A percentile compares a stretch with the other conserved stretches of the same genome.
These are phyloP conservation scores for Teleopsis dalmanni DNA, from an alignment of 1,140 invertebrate genomes.

Conservation along the genomic window DNA sequence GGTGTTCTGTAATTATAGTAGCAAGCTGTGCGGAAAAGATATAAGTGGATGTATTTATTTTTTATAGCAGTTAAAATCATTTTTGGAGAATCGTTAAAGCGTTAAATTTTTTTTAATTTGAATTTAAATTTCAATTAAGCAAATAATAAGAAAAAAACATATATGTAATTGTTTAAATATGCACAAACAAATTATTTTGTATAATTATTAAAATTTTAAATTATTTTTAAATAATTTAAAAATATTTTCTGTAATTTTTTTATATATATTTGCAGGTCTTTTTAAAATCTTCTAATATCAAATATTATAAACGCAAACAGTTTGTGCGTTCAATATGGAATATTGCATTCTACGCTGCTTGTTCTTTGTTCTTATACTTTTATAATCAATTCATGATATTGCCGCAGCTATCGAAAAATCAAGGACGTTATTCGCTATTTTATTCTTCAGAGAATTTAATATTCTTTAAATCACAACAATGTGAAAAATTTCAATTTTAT, in stretches of 20 bases:
- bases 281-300: constrained; percentile 33
- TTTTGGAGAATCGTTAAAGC: too few relatives aligned
- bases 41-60: too few relatives aligned
- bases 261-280: constrained; percentile 25
- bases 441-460: constrained; percentile 39
- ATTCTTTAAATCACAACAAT: constrained; percentile 37
- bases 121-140: too few relatives aligned
- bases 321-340: constrained; percentile 40
- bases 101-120: too few relatives aligned
- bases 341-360: constrained; percentile 37
- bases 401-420: constrained; percentile 36
- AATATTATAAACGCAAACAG: constrained; percentile 39
- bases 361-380: constrained; percentile 34
- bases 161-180: too few relatives aligned
- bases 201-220: too few relatives aligned
- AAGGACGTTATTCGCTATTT: constrained; percentile 37
- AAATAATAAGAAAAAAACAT: too few relatives aligned
- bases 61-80: too few relatives aligned
- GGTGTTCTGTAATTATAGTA: too few relatives aligned
- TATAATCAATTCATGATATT: constrained; percentile 41
- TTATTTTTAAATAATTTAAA: background rate
- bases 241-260: background rate
- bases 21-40: too few relatives aligned
- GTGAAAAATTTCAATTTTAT: constrained; percentile 40
- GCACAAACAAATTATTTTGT: too few relatives aligned